Evolutionary conservation across 2,888 invertebrate genomes (phyloP), one percentile per base, ranked within the genome.

Genomic region (Lasioglossum zephyrum): DNA sequence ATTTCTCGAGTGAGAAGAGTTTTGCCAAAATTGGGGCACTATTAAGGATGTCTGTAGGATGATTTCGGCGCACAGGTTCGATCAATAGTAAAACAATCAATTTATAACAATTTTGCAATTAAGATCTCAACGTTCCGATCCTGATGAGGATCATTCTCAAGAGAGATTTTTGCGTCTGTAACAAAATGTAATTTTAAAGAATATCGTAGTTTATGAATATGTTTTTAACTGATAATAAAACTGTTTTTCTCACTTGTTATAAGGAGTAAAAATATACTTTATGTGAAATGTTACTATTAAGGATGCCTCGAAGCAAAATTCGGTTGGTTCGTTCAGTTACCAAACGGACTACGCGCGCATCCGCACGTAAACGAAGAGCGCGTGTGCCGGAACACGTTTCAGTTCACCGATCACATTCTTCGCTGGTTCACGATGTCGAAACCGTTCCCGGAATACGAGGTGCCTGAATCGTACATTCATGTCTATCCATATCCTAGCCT

Each of bases 371-470:
- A 74, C 73, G 41, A 36, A 53, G 36, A 66, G 53, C 53, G 66
- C 82, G 84, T 87, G 87, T 75, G 39, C 8, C n/a, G 3, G 6
- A 31, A 63, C 87, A 86, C 87, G 87, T 87, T 82, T 72, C 83
- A 13, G 31, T 53, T 49, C 36, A 31, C 31, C 72, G 70, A 74
- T 78, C 57, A 39, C 79, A 85, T 85, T 78, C 80, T 83, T 18
- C n/a, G 70, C 13, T 44, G 39, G 31, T 57, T 22, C 66, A 13
- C 6, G n/a, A 26, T 84, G 80, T 87, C 41, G 84, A 87, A 87
- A 87, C 63, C 22, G 0, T 47, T 26, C 72, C 31, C 18, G 16
- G 53, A 82, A 60, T 8, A 76, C 41, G 70, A 77, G 77, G 82
- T 44, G 66, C 13, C 44, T 18, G 47, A 82, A 66, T 66, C 49